phyloP scores from a whole-genome alignment of 2,113 vertebrate species.

The Nettapus auritus region DNA sequence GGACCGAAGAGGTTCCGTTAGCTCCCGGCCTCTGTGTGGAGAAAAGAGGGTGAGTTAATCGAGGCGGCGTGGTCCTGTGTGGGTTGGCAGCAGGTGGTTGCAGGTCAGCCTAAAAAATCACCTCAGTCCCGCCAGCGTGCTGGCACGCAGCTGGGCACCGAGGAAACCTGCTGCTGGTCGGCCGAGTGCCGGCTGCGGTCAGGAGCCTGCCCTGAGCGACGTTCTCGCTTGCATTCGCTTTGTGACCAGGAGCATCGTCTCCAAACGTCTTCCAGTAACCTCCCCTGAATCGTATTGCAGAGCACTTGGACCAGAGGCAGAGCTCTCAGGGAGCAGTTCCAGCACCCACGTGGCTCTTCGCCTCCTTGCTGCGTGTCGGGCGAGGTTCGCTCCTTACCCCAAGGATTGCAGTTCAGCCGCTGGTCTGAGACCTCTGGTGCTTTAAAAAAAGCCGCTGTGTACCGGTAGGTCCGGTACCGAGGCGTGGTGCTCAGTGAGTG shows the following conservation, averaged over 20 bases:
- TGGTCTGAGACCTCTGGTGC: neutral
- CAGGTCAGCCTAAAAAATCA: neutral
- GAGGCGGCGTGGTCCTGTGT: no score
- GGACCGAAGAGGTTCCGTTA: no score
- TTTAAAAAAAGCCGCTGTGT: neutral
- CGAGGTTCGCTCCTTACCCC: accelerated
- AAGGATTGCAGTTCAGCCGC: accelerated
- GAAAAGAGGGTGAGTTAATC: no score
- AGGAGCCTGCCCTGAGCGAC: neutral
- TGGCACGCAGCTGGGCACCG: neutral
- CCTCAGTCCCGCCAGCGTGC: no score
- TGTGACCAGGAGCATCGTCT: neutral
- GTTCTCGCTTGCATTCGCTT: neutral
- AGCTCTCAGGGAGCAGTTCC: neutral
- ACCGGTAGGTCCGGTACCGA: neutral
- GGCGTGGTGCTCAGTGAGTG: accelerated
- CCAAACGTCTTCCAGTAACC: accelerated
- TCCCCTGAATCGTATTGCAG: neutral
- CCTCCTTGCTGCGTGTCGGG: neutral
- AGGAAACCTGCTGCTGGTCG: no score
- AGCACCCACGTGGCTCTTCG: neutral
- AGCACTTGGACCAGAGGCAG: accelerated
- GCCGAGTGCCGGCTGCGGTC: no score
- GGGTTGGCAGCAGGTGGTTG: no score
- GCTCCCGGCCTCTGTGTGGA: neutral